Conservation (phyloP, 2,797 vertebrate species). For the Sebastes kiyomatsui region DNA sequence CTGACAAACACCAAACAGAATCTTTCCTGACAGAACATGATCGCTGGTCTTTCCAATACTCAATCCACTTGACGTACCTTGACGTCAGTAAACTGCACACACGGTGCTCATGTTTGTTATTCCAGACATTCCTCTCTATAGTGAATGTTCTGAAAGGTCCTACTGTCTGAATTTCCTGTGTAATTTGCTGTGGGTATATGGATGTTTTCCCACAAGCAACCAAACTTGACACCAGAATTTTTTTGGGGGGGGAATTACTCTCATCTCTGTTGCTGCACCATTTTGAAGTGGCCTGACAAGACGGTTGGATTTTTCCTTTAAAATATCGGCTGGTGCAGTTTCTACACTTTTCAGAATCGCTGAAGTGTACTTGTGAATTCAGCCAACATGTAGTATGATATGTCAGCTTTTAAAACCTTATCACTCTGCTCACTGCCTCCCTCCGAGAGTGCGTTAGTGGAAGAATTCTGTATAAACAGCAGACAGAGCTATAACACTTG, state of each 20-base stretch:
- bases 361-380: background rate
- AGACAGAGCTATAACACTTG: background rate
- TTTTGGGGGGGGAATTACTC: background rate
- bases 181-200: background rate
- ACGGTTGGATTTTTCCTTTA: conserved; percentile 4
- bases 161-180: background rate
- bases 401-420: background rate
- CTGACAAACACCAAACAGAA: background rate
- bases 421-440: background rate
- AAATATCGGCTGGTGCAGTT: conserved; percentile 4
- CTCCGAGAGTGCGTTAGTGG: background rate
- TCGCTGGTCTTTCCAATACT: background rate
- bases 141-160: no score
- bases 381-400: background rate
- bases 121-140: background rate
- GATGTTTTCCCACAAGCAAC: conserved; percentile 39
- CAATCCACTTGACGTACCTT: background rate
- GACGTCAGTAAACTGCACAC: background rate
- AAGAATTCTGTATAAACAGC: background rate
- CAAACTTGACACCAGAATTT: conserved; percentile 22
- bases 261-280: background rate
- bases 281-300: conserved; percentile 1
- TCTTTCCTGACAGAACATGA: background rate
- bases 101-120: conserved; percentile 14
- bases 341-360: background rate